Evolutionary conservation across 2,888 invertebrate species (phyloP), one percentile per base, ranked within the genome.

Genomic region (Spisula solida): DNA sequence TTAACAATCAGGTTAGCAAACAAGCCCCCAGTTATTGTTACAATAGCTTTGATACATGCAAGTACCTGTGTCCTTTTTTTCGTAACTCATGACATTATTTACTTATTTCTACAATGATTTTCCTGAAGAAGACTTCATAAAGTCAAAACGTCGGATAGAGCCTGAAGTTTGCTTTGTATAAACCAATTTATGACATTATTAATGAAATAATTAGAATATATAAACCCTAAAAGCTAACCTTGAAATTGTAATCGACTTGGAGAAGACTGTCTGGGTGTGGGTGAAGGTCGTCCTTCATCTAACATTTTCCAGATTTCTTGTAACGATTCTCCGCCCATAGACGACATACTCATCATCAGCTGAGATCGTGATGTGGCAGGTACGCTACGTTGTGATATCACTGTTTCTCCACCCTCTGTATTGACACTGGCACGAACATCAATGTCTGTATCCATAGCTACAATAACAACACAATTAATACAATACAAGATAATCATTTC

Each of bases 251-350:
- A n/a, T 66, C 86, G 70, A n/a, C 51, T 31, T 55, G 88, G 91
- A 83, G 92, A 90, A 25, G 94, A 87, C 41, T 89, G 75, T 55
- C 92, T 88, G 10, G 93, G 93, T 48, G 94, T 93, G 18, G 94
- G 93, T 60, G 93, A 92, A 14, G 91, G 93, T 20, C 93, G 86
- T 12, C 83, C 88, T 14, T 94, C 95, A 41, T 96, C 96, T 85
- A 96, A 87, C 94, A 96, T 94, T 81, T 94, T 93, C 96, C 96
- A 96, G 78, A 96, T 94, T 78, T 96, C 96, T 88, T 96, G 94
- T 80, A 96, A 90, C 8, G 95, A 95, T 79, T 95, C 95, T 2
- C 95, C 95, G 25, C 96, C 96, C 82, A 95, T 93, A 16, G 96
- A 96, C 0, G 96, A 96, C 94, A 95, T 93, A 86, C 95, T 96